Evolutionary conservation across 2,888 invertebrate species (phyloP).

Genomic region (Nomada ruficornis): DNA sequence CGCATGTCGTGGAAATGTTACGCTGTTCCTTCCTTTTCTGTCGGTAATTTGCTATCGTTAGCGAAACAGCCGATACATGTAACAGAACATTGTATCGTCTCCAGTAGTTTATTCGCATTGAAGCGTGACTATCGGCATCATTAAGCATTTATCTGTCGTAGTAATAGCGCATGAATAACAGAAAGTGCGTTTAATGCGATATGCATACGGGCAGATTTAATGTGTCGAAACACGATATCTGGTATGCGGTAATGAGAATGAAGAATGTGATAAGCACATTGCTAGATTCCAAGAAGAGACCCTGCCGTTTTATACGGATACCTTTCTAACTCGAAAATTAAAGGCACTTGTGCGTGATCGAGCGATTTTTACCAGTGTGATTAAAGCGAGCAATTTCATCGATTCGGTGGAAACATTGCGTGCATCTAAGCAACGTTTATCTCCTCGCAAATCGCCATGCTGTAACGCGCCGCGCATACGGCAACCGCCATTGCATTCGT

Average conservation of each 20-base stretch:
- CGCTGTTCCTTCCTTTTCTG: not conserved
- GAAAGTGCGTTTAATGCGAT: conserved; percentile 60
- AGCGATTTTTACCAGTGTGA: not conserved
- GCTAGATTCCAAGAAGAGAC: conserved; percentile 1
- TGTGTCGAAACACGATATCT: conserved; percentile 45
- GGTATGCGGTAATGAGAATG: conserved; percentile 45
- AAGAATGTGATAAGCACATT: conserved; percentile 55
- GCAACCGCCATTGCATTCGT: not conserved
- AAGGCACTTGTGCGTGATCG: not conserved
- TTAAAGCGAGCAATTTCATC: conserved; percentile 17
- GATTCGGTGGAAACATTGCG: conserved; percentile 42
- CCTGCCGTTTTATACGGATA: not conserved
- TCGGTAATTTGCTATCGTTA: conserved; percentile 40
- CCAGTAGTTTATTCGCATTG: conserved; percentile 23
- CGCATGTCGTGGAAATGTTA: not conserved
- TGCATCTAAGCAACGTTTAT: conserved; percentile 41
- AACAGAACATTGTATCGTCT: conserved; percentile 30
- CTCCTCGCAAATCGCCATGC: conserved; percentile 9
- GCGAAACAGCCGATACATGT: conserved; percentile 24
- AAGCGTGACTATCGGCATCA: conserved; percentile 62
- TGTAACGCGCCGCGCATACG: conserved; percentile 14
- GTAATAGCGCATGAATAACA: conserved; percentile 66
- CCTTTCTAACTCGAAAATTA: conserved; percentile 6
- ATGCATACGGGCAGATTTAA: conserved; percentile 47
- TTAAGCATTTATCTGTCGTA: conserved; percentile 65